A percentile compares a stretch with the other conserved stretches of the same genome.
phyloP scores from a whole-genome alignment of 2,888 invertebrate genomes.

The Lasioglossum zephyrum region DNA sequence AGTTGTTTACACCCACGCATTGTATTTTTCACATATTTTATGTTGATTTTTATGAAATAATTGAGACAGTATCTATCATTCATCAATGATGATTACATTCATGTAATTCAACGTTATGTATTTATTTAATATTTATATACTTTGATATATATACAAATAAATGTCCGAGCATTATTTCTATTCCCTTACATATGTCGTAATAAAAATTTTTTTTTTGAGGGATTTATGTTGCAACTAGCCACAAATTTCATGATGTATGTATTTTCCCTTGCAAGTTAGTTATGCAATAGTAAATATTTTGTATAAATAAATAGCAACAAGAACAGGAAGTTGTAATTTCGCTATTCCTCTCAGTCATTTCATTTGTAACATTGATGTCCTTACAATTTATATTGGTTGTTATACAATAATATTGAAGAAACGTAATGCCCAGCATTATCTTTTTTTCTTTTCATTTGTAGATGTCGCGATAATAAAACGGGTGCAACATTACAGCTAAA shows the following conservation, averaged over 20 bases:
- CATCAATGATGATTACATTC: conserved; percentile 57
- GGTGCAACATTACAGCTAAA: conserved; percentile 64
- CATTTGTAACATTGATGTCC: conserved; percentile 58
- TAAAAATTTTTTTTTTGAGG: conserved; percentile 57
- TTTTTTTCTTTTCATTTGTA: conserved; percentile 24
- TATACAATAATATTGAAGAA: conserved; percentile 61
- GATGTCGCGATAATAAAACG: conserved; percentile 28
- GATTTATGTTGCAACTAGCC: conserved; percentile 60
- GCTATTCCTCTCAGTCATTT: conserved; percentile 62
- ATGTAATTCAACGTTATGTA: conserved; percentile 61
- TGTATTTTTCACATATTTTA: conserved; percentile 49
- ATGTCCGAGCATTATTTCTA: conserved; percentile 64
- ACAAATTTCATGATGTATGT: conserved; percentile 51
- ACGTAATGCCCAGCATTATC: conserved; percentile 67
- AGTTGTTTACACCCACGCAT: conserved; percentile 49
- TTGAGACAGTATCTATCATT: conserved; percentile 48
- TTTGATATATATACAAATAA: conserved; percentile 74
- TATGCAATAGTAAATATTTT: conserved; percentile 59
- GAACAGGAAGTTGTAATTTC: conserved; percentile 58
- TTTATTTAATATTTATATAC: conserved; percentile 62
- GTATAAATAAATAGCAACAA: conserved; percentile 78
- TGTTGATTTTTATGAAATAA: conserved; percentile 51
- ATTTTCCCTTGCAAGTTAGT: conserved; percentile 62
- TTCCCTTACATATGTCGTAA: conserved; percentile 35
- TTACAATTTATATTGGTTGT: conserved; percentile 48